Conservation (phyloP, 2,888 invertebrate genomes). For the Erebia ligea region DNA sequence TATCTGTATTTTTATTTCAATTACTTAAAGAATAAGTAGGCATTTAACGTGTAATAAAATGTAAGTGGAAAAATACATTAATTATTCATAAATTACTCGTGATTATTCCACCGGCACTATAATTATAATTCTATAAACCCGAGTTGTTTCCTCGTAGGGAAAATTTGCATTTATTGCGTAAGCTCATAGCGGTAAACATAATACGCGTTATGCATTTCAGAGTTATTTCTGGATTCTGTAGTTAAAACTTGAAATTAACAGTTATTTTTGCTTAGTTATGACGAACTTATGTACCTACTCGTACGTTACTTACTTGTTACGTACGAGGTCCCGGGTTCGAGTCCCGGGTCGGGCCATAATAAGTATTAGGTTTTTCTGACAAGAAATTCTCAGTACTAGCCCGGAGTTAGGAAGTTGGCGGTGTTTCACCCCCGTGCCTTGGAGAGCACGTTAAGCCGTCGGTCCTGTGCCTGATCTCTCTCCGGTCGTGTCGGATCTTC, state of each 20-base stretch:
- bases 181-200: conserved; percentile 2
- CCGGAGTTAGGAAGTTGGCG: no score
- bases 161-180: conserved; percentile 18
- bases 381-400: no score
- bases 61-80: background rate
- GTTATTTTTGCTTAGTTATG: background rate
- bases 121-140: conserved; percentile 16
- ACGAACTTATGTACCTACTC: no score
- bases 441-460: no score
- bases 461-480: no score
- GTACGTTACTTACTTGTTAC: no score
- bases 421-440: no score
- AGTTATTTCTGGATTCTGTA: conserved; percentile 8
- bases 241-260: background rate
- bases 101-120: conserved; percentile 2
- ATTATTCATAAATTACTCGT: background rate
- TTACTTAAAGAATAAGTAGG: background rate
- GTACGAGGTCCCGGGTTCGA: no score
- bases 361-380: no score
- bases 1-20: no score
- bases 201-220: background rate
- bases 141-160: background rate
- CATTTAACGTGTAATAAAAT: background rate
- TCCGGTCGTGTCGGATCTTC: no score
- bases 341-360: no score